Conservation (phyloP, 2,888 invertebrate genomes). For the Dendrolimus pini region DNA sequence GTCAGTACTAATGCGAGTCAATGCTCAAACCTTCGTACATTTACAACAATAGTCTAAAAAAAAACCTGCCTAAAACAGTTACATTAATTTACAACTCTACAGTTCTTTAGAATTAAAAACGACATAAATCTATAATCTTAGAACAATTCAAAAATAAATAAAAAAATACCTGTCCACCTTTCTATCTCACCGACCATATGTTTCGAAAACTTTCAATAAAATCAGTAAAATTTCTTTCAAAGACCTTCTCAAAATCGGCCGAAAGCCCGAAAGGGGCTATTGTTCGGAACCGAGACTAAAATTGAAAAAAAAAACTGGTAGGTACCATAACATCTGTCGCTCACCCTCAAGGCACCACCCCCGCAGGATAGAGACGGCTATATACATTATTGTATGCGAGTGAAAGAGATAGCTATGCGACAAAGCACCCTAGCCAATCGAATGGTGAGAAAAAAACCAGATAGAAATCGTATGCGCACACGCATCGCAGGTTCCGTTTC, state of each 20-base stretch:
- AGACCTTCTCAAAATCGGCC: neutral
- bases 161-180: neutral
- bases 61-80: no score
- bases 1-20: no score
- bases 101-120: no score
- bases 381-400: conserved; percentile 6
- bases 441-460: neutral
- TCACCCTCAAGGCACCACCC: conserved; percentile 43
- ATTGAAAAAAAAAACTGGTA: neutral
- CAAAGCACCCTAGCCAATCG: neutral
- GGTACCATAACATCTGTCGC: conserved; percentile 44
- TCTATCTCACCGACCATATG: neutral
- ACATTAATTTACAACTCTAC: no score
- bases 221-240: conserved; percentile 1
- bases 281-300: neutral
- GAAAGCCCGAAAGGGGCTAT: neutral
- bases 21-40: no score
- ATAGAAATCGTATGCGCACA: conserved; percentile 24
- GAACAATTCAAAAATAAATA: neutral
- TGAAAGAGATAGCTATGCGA: neutral
- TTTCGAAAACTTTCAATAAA: conserved; percentile 8
- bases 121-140: neutral
- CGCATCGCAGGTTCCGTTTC: conserved; percentile 34
- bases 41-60: no score
- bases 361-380: conserved; percentile 20